Evolutionary conservation across 2,113 vertebrate genomes (phyloP).

Genomic region (Ursus arctos): DNA sequence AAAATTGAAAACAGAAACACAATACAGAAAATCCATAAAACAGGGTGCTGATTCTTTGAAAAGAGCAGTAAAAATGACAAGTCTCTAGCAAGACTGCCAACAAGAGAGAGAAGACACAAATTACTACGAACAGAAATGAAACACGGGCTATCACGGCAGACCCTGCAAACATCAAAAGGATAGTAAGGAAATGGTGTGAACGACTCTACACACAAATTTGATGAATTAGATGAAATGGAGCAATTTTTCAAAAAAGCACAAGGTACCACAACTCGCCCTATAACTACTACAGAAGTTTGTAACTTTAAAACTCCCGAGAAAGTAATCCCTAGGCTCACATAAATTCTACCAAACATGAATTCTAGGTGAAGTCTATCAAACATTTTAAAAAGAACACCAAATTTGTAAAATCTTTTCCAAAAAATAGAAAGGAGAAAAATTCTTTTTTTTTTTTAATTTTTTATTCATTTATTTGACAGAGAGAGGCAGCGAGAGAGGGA

Average conservation of each 20-base stretch:
- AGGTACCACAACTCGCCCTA: neutral
- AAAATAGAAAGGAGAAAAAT: neutral
- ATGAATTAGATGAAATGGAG: neutral
- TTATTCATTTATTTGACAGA: no score
- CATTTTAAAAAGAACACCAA: neutral
- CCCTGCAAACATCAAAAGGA: neutral
- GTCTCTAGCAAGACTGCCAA: neutral
- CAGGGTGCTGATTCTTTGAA: neutral
- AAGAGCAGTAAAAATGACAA: neutral
- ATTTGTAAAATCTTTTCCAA: neutral
- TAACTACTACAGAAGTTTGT: neutral
- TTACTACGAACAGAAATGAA: neutral
- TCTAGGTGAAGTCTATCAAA: neutral
- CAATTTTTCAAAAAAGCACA: neutral
- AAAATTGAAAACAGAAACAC: neutral
- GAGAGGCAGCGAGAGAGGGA: no score
- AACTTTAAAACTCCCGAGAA: slow-evolving; percentile 44
- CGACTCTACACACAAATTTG: neutral
- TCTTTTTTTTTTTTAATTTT: no score
- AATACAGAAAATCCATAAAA: neutral
- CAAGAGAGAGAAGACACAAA: neutral
- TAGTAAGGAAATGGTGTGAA: neutral
- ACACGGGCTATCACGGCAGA: neutral
- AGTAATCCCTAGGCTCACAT: neutral
- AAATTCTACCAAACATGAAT: slow-evolving; percentile 27